A percentile compares a stretch with the other conserved stretches of the same genome.
These are phyloP conservation scores for Atta colombica DNA, from an alignment of 1,140 invertebrate species.

Conservation along the genomic window DNA sequence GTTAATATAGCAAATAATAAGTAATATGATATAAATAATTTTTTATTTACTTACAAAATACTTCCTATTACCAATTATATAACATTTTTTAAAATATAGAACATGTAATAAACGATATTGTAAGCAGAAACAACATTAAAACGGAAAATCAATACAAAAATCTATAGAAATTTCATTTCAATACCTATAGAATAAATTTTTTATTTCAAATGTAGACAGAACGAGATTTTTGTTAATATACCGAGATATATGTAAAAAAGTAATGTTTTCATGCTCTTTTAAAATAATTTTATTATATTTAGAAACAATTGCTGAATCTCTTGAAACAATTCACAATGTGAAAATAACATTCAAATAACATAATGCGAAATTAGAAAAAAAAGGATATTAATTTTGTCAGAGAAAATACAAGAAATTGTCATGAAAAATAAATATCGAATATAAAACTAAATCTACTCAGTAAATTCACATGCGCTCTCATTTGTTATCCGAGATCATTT, in stretches of 20 bases:
- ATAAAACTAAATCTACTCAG: conserved; percentile 21
- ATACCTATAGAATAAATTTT: conserved; percentile 8
- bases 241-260: neutral
- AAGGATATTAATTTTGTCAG: conserved; percentile 19
- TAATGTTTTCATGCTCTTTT: neutral
- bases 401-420: conserved; percentile 37
- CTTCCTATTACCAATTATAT: neutral
- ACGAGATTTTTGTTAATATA: neutral
- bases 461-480: conserved; percentile 49
- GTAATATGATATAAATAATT: neutral
- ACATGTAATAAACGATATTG: neutral
- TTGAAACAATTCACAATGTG: neutral
- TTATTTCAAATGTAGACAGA: neutral
- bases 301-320: neutral
- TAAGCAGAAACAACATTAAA: neutral
- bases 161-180: conserved; percentile 2
- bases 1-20: neutral
- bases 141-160: neutral
- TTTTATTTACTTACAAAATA: conserved; percentile 3
- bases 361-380: neutral
- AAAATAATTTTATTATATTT: neutral
- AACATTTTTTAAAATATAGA: neutral
- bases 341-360: neutral
- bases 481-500: conserved; percentile 54
- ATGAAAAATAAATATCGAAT: conserved; percentile 16